Evolutionary conservation across 2,888 invertebrate genomes (phyloP).

Genomic region (Phania funesta): DNA sequence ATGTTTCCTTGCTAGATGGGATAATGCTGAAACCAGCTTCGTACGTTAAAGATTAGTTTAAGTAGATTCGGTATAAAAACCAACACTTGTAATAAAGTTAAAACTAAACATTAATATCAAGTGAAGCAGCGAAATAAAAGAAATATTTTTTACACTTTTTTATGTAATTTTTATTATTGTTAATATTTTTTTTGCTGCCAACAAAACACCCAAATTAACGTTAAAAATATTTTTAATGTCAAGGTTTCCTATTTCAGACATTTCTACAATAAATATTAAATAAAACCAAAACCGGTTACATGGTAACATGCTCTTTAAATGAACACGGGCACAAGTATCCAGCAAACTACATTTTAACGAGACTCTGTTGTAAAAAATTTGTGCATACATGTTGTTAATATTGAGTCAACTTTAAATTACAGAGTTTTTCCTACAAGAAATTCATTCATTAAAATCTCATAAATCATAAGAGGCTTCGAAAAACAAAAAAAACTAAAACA

Average conservation of each 20-base stretch:
- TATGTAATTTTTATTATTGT: background rate
- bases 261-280: conserved; percentile 45
- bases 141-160: conserved; percentile 48
- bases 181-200: background rate
- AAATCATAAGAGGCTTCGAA: conserved; percentile 55
- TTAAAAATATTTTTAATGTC: conserved; percentile 62
- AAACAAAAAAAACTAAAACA: conserved; percentile 6
- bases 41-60: background rate
- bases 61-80: no score
- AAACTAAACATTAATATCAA: conserved; percentile 42
- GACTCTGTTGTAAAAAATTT: conserved; percentile 30
- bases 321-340: background rate
- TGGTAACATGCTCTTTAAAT: conserved; percentile 16
- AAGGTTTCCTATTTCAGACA: conserved; percentile 57
- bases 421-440: conserved; percentile 36
- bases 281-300: conserved; percentile 45
- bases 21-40: background rate
- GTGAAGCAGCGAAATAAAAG: conserved; percentile 21
- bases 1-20: background rate
- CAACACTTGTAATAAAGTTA: conserved; percentile 1
- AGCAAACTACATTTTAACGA: conserved; percentile 18
- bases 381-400: conserved; percentile 33
- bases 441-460: conserved; percentile 67
- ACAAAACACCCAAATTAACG: conserved; percentile 43
- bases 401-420: conserved; percentile 31